Evolutionary conservation across 1,140 invertebrate species (phyloP).

Genomic region (Drosophila simulans): DNA sequence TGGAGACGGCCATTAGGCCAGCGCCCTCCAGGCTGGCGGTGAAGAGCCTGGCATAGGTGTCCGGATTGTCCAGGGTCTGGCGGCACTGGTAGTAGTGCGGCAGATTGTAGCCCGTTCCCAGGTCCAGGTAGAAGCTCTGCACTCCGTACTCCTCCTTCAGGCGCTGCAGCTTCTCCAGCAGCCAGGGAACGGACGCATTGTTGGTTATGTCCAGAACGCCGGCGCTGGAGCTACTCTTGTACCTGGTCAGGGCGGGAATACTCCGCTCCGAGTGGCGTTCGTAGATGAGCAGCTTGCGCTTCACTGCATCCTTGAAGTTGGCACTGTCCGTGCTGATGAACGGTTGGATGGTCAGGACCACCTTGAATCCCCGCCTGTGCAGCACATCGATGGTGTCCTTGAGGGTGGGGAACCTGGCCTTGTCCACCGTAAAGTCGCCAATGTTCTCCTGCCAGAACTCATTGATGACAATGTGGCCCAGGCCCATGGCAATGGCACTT

Average conservation of each 20-base stretch:
- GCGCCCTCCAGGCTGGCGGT: slow-evolving; percentile 88
- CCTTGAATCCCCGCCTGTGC: slow-evolving; percentile 92
- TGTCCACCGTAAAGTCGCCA: slow-evolving; percentile 91
- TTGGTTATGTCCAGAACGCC: slow-evolving; percentile 94
- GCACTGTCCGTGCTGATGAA: slow-evolving; percentile 93
- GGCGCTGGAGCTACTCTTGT: slow-evolving; percentile 90
- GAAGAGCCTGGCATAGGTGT: slow-evolving; percentile 92
- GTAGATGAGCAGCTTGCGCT: slow-evolving; percentile 89
- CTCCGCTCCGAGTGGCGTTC: slow-evolving; percentile 89
- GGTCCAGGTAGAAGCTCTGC: slow-evolving; percentile 95
- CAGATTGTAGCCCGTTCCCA: slow-evolving; percentile 94
- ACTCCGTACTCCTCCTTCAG: slow-evolving; percentile 91
- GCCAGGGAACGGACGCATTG: slow-evolving; percentile 91
- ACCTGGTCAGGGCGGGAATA: slow-evolving; percentile 91
- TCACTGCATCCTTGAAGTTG: slow-evolving; percentile 91
- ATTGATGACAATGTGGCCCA: slow-evolving; percentile 92
- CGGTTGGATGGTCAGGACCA: slow-evolving; percentile 93
- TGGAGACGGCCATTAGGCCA: slow-evolving; percentile 92
- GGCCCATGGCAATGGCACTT: slow-evolving; percentile 90
- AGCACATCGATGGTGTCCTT: slow-evolving; percentile 92
- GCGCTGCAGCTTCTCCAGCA: slow-evolving; percentile 89
- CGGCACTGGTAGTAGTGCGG: slow-evolving; percentile 93
- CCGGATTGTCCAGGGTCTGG: slow-evolving; percentile 90
- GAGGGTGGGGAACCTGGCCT: slow-evolving; percentile 89
- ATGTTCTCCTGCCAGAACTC: slow-evolving; percentile 93